Evolutionary conservation across 2,888 invertebrate species (phyloP).

Genomic region (Rhingia rostrata): DNA sequence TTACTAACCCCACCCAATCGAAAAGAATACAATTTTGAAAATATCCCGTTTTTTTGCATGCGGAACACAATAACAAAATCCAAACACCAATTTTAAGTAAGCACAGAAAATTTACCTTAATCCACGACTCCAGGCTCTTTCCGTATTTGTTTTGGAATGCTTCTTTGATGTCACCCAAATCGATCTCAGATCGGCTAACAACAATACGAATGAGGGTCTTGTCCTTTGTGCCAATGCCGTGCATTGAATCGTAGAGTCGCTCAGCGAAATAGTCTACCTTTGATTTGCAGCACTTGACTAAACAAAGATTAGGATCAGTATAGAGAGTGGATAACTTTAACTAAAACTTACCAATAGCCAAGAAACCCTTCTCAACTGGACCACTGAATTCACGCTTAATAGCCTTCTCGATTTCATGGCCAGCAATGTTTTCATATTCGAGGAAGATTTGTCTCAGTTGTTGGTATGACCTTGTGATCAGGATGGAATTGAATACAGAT

Average conservation of each 20-base stretch:
- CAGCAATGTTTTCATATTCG: slow-evolving; percentile 92
- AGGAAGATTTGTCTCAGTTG: slow-evolving; percentile 93
- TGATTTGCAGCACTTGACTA: slow-evolving; percentile 94
- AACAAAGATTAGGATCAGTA: slow-evolving; percentile 75
- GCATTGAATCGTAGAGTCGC: slow-evolving; percentile 94
- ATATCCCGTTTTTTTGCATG: slow-evolving; percentile 21
- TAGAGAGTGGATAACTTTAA: neutral
- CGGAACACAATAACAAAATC: slow-evolving; percentile 55
- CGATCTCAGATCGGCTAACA: slow-evolving; percentile 95
- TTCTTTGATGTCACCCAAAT: slow-evolving; percentile 95
- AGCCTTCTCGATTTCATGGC: slow-evolving; percentile 92
- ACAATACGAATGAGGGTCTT: slow-evolving; percentile 95
- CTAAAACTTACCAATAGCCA: slow-evolving; percentile 90
- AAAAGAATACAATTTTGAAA: slow-evolving; percentile 12
- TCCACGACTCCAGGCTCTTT: slow-evolving; percentile 92
- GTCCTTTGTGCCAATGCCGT: slow-evolving; percentile 94
- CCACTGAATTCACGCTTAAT: slow-evolving; percentile 96
- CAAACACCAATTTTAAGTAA: slow-evolving; percentile 55
- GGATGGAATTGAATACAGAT: slow-evolving; percentile 92
- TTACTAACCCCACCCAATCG: slow-evolving; percentile 36
- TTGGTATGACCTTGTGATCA: slow-evolving; percentile 94
- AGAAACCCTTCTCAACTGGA: slow-evolving; percentile 91
- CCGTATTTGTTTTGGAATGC: slow-evolving; percentile 93
- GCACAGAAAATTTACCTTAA: slow-evolving; percentile 85
- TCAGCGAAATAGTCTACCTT: slow-evolving; percentile 96